phyloP scores from a whole-genome alignment of 2,113 vertebrate genomes.

The Vicugna pacos region DNA sequence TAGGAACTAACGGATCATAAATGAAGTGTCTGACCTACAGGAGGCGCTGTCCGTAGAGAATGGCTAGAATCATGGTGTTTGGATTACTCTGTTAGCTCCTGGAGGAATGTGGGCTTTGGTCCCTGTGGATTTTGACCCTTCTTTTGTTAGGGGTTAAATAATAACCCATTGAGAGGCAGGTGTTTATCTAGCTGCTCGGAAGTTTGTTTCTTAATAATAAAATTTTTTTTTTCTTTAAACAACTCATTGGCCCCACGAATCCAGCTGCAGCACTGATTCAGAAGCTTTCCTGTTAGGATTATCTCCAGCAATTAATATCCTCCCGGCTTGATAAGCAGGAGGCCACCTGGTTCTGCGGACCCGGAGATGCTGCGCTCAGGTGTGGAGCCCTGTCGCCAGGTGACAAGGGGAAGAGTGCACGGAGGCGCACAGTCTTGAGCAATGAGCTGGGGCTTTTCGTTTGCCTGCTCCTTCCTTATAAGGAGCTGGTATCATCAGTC shows the following conservation, averaged over 20 bases:
- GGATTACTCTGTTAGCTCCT: background rate
- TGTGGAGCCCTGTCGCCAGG: background rate
- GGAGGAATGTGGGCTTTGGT: background rate
- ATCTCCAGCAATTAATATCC: background rate
- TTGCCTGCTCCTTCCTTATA: constrained; percentile 76
- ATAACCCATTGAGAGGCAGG: background rate
- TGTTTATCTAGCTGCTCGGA: background rate
- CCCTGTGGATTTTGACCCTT: background rate
- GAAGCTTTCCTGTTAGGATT: background rate
- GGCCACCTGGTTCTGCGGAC: background rate
- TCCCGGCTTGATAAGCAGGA: background rate
- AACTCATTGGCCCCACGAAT: background rate
- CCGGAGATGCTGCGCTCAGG: background rate
- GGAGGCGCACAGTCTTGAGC: constrained; percentile 55
- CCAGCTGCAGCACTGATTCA: background rate
- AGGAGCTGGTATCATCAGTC: constrained; percentile 52
- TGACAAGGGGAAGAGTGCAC: background rate
- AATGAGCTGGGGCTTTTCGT: background rate
- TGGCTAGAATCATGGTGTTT: background rate
- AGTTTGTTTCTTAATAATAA: constrained; percentile 36
- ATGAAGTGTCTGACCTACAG: background rate
- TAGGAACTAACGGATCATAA: background rate
- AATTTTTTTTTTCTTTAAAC: background rate
- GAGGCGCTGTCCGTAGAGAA: background rate
- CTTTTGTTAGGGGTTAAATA: background rate